phyloP scores from a whole-genome alignment of 2,888 invertebrate genomes.

The Ormyrus labotus region DNA sequence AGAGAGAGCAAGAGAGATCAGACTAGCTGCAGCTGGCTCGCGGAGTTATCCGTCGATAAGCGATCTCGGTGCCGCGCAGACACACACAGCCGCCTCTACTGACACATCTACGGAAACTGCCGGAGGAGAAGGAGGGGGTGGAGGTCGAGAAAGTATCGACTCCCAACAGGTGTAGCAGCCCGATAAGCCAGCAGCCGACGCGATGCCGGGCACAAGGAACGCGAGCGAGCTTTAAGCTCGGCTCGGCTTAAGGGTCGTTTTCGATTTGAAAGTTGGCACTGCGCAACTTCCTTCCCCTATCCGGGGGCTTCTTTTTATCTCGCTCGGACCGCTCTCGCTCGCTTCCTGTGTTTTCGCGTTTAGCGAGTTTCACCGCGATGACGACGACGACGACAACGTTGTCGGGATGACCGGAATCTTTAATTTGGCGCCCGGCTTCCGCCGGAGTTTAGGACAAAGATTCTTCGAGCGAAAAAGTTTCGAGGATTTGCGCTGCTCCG shows the following conservation, averaged over 20 bases:
- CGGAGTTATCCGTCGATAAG: conserved; percentile 44
- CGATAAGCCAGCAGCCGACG: conserved; percentile 45
- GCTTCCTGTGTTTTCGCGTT: not conserved
- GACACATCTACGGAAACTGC: not conserved
- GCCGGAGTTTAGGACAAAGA: not conserved
- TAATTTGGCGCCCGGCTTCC: conserved; percentile 27
- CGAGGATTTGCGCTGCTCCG: not conserved
- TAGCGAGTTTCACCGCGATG: conserved; percentile 21
- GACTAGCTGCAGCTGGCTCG: conserved; percentile 10
- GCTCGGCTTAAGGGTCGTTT: conserved; percentile 44
- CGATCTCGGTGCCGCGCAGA: conserved; percentile 4
- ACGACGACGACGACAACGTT: no score
- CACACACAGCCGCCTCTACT: not conserved
- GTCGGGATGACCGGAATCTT: conserved; percentile 27
- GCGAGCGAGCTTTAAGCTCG: conserved; percentile 34
- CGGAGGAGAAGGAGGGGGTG: not conserved
- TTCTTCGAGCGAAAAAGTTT: no score
- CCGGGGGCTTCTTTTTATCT: conserved; percentile 29
- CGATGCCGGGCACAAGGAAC: not conserved
- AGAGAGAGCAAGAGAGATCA: not conserved
- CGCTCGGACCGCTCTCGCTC: not conserved
- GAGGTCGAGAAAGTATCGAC: conserved; percentile 45
- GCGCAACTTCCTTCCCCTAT: conserved; percentile 4
- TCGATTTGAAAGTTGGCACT: conserved; percentile 50
- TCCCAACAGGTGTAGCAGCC: conserved; percentile 53